Evolutionary conservation across 2,888 invertebrate genomes (phyloP).

Genomic region (Plagiodera versicolora): DNA sequence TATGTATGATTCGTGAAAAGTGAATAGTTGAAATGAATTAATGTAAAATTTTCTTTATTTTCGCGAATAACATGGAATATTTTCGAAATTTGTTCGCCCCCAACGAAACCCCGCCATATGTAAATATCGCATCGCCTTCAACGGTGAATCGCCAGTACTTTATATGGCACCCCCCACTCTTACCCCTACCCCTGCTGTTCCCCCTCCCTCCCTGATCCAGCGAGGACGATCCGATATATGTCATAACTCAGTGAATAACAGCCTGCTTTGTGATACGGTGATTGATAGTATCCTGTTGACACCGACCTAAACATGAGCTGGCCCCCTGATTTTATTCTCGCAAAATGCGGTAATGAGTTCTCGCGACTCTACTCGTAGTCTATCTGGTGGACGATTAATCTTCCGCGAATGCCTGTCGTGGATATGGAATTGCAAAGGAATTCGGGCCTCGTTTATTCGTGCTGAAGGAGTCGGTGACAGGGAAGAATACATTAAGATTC

Average conservation of each 20-base stretch:
- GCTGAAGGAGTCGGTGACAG: no score
- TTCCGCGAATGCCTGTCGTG: background rate
- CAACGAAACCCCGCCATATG: no score
- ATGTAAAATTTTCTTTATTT: no score
- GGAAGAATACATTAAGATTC: no score
- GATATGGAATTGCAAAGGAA: background rate
- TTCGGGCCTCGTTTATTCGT: no score
- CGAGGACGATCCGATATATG: background rate
- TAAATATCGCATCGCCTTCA: no score
- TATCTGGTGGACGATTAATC: background rate
- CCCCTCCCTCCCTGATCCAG: background rate
- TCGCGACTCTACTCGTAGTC: background rate
- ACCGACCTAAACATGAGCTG: conserved; percentile 9
- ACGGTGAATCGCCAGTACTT: conserved; percentile 4
- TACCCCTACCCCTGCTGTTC: no score
- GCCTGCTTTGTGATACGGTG: conserved; percentile 3
- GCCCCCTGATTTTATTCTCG: conserved; percentile 10
- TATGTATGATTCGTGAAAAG: no score
- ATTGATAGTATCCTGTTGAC: conserved; percentile 16
- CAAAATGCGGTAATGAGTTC: conserved; percentile 8
- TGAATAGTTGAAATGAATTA: no score
- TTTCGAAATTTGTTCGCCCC: no score
- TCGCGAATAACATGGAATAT: no score
- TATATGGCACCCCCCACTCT: no score
- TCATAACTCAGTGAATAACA: background rate